phyloP scores from a whole-genome alignment of 2,797 vertebrate species.

The Coendou prehensilis region DNA sequence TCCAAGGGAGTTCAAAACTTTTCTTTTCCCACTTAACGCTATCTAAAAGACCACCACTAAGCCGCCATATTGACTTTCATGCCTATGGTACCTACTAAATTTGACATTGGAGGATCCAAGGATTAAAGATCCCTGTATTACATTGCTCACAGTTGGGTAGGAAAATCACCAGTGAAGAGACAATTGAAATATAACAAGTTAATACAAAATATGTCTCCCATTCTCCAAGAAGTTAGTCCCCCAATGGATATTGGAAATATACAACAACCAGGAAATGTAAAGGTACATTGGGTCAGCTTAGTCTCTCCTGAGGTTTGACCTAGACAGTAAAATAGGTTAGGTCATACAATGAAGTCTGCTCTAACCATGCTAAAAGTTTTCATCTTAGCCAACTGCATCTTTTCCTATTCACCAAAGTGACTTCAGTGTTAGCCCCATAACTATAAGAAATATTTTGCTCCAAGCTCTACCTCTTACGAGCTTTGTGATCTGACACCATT shows the following conservation, averaged over 20 bases:
- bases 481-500: not conserved
- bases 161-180: conserved; percentile 14
- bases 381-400: not conserved
- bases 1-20: not conserved
- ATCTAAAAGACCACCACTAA: not conserved
- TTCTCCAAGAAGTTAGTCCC: not conserved
- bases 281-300: not conserved
- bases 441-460: not conserved
- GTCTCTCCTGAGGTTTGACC: not conserved
- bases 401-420: not conserved
- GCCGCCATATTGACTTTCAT: not conserved
- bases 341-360: not conserved
- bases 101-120: not conserved
- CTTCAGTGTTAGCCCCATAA: not conserved
- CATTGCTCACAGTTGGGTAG: not conserved
- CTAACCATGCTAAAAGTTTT: not conserved
- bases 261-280: conserved; percentile 2
- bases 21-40: not conserved
- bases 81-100: not conserved
- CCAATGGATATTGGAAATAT: not conserved
- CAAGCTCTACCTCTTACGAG: not conserved
- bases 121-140: conserved; percentile 20
- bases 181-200: not conserved
- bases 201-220: not conserved
- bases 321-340: not conserved